A percentile compares a stretch with the other conserved stretches of the same genome.
Conservation (phyloP, 1,140 invertebrate species). For the Drosophila virilis region DNA sequence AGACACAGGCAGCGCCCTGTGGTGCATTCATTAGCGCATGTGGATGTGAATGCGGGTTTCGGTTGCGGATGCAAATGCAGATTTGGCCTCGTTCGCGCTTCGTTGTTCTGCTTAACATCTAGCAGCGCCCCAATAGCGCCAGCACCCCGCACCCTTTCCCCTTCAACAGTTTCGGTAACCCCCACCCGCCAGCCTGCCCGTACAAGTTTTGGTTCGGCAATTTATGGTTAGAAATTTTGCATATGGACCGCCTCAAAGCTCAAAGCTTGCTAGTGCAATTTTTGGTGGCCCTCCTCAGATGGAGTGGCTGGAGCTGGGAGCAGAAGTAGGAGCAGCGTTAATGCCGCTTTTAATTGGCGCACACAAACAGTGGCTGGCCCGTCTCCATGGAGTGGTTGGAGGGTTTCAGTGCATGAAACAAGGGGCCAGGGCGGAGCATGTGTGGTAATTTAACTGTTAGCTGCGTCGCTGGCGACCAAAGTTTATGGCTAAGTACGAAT, state of each 20-base stretch:
- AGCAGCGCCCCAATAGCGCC: not conserved
- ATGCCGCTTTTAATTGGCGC: constrained; percentile 80
- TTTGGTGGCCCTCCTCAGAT: constrained; percentile 58
- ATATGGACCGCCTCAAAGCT: constrained; percentile 51
- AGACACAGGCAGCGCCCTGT: constrained; percentile 12
- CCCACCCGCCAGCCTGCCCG: constrained; percentile 15
- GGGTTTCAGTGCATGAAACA: not conserved
- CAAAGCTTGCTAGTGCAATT: constrained; percentile 41
- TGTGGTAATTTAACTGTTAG: constrained; percentile 80
- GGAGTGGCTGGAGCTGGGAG: not conserved
- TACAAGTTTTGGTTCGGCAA: constrained; percentile 71
- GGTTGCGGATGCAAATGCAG: constrained; percentile 18
- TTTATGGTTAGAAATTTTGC: constrained; percentile 78
- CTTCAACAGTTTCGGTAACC: not conserved
- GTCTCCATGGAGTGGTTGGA: constrained; percentile 28
- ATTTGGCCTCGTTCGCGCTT: constrained; percentile 50
- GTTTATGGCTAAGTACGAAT: constrained; percentile 78
- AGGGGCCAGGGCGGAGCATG: constrained; percentile 29
- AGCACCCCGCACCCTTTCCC: not conserved
- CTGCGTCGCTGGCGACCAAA: constrained; percentile 70
- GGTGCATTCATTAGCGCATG: constrained; percentile 70
- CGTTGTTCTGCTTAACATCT: constrained; percentile 47
- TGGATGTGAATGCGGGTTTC: constrained; percentile 41
- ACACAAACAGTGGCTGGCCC: constrained; percentile 53
- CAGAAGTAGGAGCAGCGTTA: constrained; percentile 33